A percentile compares a stretch with the other conserved stretches of the same genome.
These are phyloP conservation scores for Temnothorax longispinosus DNA, from an alignment of 1,140 invertebrate species.

Conservation along the genomic window DNA sequence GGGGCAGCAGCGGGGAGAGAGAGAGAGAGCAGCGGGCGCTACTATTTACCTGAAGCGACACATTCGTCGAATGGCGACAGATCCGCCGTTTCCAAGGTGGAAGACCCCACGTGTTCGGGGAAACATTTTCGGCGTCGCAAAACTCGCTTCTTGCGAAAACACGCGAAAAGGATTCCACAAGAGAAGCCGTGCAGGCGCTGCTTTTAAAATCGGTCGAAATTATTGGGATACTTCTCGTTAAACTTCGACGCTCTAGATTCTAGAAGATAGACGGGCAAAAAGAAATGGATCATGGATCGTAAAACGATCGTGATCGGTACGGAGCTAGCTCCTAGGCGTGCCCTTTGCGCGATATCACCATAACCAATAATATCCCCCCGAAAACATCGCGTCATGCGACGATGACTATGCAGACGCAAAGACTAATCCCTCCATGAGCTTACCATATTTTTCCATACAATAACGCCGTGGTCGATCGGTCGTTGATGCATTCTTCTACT, in stretches of 20 bases:
- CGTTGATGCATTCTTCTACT: constrained; percentile 55
- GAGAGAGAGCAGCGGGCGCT: constrained; percentile 55
- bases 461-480: constrained; percentile 61
- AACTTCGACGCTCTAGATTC: not conserved
- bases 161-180: not conserved
- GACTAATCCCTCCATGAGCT: constrained; percentile 74
- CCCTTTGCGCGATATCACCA: constrained; percentile 75
- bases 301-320: constrained; percentile 22
- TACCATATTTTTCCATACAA: constrained; percentile 80
- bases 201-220: not conserved
- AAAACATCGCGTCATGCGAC: constrained; percentile 72
- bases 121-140: not conserved
- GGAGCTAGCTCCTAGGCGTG: constrained; percentile 76
- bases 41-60: constrained; percentile 71
- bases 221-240: not conserved
- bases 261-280: not conserved
- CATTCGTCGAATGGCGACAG: not conserved
- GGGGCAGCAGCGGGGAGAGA: not conserved
- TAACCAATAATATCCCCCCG: constrained; percentile 73
- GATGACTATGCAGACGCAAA: constrained; percentile 68
- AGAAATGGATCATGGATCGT: not conserved
- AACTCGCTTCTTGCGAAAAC: not conserved
- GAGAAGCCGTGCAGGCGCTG: not conserved
- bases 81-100: not conserved
- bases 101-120: not conserved